Evolutionary conservation across 2,113 vertebrate genomes (phyloP), one percentile per base, ranked within the genome.

Genomic region (Collichthys lucidus): DNA sequence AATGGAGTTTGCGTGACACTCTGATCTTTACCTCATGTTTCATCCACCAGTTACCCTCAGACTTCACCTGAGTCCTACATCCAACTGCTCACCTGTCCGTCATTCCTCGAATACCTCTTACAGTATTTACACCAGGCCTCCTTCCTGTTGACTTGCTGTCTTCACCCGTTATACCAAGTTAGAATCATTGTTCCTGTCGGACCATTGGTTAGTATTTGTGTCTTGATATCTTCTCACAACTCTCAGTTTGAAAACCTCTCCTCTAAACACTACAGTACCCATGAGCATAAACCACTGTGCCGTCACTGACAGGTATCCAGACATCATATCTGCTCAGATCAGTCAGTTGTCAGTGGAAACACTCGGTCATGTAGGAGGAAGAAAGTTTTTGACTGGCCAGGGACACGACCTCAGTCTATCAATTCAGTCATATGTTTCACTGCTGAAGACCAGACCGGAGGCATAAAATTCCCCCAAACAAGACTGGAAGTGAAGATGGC

Each of bases 381-480:
- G 71, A 40, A 67, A 60, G 52, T 77, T 40, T 60, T 5, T 16
- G 24, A 77, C 15, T 4, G 7, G 15, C n/a, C 47, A 15, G 59
- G 65, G 68, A 60, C 74, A 11, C 3, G 60, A 83, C 65, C 74
- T 56, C 61, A 5, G 47, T 4, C 44, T n/a, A 40, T 72, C 66
- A 75, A 35, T 63, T 19, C 50, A 65, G 5, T 24, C 53, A 46
- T 40, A 40, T 75, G 60, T 61, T 26, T 66, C 26, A 22, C 71
- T 19, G 53, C 46, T 46, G 16, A 61, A 24, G 29, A 71, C 61
- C 46, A 50, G 63, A 50, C 4, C 22, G 26, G 20, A 47, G 59
- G 20, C 47, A 20, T 29, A 61, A 70, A 17, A 22, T 12, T 11
- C 20, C 53, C 59, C 1, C 19, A 74, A 69, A 29, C 20, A 2